Evolutionary conservation across 2,113 vertebrate species (phyloP), one percentile per base, ranked within the genome.

Genomic region (Chionodraco myersi): DNA sequence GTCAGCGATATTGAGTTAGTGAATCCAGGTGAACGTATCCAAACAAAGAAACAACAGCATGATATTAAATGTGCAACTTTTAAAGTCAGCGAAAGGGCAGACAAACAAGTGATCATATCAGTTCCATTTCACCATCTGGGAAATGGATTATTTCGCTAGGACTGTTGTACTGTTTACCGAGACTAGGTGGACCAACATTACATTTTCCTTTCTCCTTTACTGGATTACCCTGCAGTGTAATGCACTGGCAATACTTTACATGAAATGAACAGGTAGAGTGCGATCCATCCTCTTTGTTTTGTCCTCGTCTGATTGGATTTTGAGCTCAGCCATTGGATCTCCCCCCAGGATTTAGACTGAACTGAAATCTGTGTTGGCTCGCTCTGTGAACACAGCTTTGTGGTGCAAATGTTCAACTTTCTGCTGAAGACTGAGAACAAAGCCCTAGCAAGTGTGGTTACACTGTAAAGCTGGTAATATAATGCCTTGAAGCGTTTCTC

Each of bases 241-340:
- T 0, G 26, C 66, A 57, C 34, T 73, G 71, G 79, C 75, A 67
- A 87, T 88, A 73, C 77, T 67, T 81, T 52, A 80, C 82, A 86
- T 72, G 63, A 52, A 86, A 65, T 45, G 62, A 85, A 75, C 82
- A 89, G 88, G 80, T 86, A 79, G 75, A 52, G 58, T 12, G 8
- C 1, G 6, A 89, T 88, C 87, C 83, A 74, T 89, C 69, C 60
- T 72, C 45, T 89, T 83, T 84, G 77, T 86, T 86, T 34, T 76
- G 48, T 58, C 54, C 49, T 75, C 47, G 1, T 73, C 83, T 72
- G 75, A 89, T 77, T 84, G 82, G 69, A 87, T 84, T 79, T 75
- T 34, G 4, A 69, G 71, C 68, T 79, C 69, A 18, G 71, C 62
- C 65, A 60, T 72, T 11, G 18, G 82, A 23, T 5, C 44, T 58